Evolutionary conservation across 2,888 invertebrate species (phyloP), one percentile per base, ranked within the genome.

Genomic region (Zaprionus lineosus): DNA sequence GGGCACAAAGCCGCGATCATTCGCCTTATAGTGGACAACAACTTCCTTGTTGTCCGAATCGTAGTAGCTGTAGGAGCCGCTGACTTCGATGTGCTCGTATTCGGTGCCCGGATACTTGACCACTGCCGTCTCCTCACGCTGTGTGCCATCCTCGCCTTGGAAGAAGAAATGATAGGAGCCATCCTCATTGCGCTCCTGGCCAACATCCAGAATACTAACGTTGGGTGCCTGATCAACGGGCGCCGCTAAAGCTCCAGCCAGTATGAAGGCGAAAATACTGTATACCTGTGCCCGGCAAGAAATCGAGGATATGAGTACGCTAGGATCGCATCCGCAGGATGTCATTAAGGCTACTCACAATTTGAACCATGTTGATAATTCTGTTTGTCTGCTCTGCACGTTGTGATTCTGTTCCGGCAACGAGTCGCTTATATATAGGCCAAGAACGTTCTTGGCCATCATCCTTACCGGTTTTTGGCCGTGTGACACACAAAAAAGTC

Each of bases 1-100:
- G 41, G 89, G 89, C n/a, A 90, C 89, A 43, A 89, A 89, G 7
- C 89, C 89, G 56, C 81, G 85, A 41, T 88, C 73, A 63, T 88
- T 88, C 37, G 89, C 89, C 28, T 79, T 88, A 37, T 89, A 89
- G 39, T 78, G 75, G 0, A 89, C 89, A n/a, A 85, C 72, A 1
- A 88, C 81, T 52, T 88, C 85, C 48, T 88, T 75, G 57, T 88
- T 89, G 52, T 87, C 73, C 36, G 70, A 69, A 73, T 89, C 89
- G 16, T 82, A 72, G 60, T 88, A 89, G 12, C 87, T 86, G 63
- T 89, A 89, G 24, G 86, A 86, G 39, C 89, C 89, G 3, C 53
- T 84, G 14, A 90, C 76, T 56, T 84, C 87, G 14, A 90, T 66
- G 19, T 69, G 72, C 2, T 84, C 79, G 8, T 88, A 58, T 2